Conservation (phyloP, 2,888 invertebrate genomes). For the Drosophila fulvimacula region DNA sequence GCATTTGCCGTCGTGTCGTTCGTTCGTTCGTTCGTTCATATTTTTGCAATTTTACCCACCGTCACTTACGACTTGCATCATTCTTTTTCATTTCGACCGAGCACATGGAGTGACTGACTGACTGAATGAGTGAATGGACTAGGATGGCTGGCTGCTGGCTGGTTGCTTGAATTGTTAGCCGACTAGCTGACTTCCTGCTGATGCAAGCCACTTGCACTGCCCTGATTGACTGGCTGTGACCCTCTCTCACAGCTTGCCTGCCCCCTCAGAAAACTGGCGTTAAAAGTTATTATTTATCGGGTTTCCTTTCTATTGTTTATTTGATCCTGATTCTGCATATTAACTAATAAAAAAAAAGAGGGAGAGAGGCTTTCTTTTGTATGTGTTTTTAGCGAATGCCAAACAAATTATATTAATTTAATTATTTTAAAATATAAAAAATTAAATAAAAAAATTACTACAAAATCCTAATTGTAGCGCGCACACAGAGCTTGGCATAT, state of each 20-base stretch:
- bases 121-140: constrained; percentile 6
- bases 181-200: constrained; percentile 12
- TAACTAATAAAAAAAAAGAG: no score
- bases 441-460: no score
- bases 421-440: no score
- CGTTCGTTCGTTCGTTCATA: no score
- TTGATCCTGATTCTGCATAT: neutral
- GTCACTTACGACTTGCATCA: constrained; percentile 59
- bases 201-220: constrained; percentile 27
- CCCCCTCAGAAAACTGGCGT: constrained; percentile 42
- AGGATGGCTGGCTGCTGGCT: neutral
- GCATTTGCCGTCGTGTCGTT: constrained; percentile 49
- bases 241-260: neutral
- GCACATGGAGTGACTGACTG: constrained; percentile 48
- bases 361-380: no score
- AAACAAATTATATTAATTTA: no score
- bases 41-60: constrained; percentile 46
- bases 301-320: neutral
- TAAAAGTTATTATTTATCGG: constrained; percentile 30
- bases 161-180: constrained; percentile 7
- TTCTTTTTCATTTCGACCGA: constrained; percentile 56
- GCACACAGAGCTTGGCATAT: constrained; percentile 7
- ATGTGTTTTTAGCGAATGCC: no score
- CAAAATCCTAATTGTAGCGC: no score
- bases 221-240: constrained; percentile 13